phyloP scores from a whole-genome alignment of 1,140 invertebrate genomes.

The Leptestheria dahalacensis region DNA sequence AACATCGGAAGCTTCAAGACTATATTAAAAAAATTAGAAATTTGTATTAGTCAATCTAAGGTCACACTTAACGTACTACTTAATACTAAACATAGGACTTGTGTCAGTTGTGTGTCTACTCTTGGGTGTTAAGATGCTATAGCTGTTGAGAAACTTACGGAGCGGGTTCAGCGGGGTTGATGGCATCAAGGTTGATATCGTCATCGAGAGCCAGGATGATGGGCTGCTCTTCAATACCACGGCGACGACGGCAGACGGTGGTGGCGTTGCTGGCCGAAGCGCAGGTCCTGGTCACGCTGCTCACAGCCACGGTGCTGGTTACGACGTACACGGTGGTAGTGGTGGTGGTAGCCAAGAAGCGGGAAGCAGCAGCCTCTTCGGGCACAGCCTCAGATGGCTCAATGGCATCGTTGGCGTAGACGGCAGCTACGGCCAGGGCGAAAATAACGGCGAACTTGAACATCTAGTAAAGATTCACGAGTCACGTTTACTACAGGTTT shows the following conservation, averaged over 20 bases:
- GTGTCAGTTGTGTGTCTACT: too few species aligned
- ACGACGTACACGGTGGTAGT: neutral
- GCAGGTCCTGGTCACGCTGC: neutral
- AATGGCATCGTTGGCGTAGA: neutral
- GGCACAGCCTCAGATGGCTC: neutral
- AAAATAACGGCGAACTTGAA: neutral
- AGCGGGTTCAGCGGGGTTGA: neutral
- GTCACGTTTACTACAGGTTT: too few species aligned
- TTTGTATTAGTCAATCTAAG: neutral
- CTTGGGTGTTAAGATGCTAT: too few species aligned
- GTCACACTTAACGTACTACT: too few species aligned
- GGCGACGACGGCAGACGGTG: neutral
- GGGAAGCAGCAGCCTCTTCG: neutral
- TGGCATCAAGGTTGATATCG: neutral
- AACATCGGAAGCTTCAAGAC: neutral
- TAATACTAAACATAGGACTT: too few species aligned
- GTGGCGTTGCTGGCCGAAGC: neutral
- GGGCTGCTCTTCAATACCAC: constrained; percentile 7
- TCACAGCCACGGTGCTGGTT: neutral
- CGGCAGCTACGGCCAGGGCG: neutral
- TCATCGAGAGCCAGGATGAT: neutral
- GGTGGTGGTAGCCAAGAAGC: neutral
- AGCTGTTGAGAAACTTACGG: neutral
- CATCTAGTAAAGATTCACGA: too few species aligned
- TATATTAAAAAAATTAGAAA: neutral